These are phyloP conservation scores for Bombus consobrinus DNA, from an alignment of 1,140 invertebrate genomes.

Conservation along the genomic window DNA sequence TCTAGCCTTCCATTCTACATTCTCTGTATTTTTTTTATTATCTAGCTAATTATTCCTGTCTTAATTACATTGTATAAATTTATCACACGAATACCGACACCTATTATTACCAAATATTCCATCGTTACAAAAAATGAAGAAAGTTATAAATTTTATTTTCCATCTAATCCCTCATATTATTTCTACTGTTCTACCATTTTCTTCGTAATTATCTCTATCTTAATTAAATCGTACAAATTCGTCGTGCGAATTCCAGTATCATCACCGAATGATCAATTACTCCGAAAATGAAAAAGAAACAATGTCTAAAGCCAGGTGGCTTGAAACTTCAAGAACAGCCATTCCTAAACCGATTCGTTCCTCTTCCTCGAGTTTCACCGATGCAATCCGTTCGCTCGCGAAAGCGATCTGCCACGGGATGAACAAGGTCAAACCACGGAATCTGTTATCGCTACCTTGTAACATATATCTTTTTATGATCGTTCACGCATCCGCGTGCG, in stretches of 20 bases:
- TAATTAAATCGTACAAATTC: neutral
- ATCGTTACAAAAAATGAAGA: too few species aligned
- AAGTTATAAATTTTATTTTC: too few species aligned
- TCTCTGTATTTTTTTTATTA: neutral
- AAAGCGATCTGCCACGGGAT: conserved; percentile 53
- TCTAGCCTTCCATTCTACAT: too few species aligned
- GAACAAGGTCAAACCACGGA: conserved; percentile 44
- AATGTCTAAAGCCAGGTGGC: neutral
- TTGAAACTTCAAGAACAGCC: neutral
- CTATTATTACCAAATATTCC: too few species aligned
- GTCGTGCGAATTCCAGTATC: neutral
- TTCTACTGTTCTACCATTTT: too few species aligned
- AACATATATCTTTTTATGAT: conserved; percentile 66
- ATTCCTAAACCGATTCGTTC: neutral
- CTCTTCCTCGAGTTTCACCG: neutral
- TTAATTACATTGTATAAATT: neutral
- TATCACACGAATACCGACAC: neutral
- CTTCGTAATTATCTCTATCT: neutral
- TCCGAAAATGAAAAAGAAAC: neutral
- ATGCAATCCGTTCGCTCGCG: neutral
- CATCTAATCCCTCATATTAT: too few species aligned
- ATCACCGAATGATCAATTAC: neutral
- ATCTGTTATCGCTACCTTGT: conserved; percentile 64
- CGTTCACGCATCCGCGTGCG: conserved; percentile 33
- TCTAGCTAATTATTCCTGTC: neutral